Conservation (phyloP, 1,140 invertebrate species). For the Platyura marginata region DNA sequence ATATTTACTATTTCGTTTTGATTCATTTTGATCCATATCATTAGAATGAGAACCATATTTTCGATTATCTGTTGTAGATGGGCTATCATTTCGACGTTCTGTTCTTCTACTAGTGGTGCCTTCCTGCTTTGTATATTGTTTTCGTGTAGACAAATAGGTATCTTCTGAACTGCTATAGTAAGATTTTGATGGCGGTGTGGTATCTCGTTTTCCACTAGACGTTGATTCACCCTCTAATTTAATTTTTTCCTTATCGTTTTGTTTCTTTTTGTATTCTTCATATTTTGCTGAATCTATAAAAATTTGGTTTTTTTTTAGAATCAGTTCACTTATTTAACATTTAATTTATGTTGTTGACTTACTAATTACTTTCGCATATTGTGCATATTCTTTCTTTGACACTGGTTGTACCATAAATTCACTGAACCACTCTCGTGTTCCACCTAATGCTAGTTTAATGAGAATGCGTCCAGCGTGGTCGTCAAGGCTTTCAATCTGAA, state of each 20-base stretch:
- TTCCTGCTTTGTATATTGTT: conserved; percentile 11
- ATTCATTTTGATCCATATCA: too few species aligned
- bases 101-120: neutral
- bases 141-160: neutral
- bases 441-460: conserved; percentile 55
- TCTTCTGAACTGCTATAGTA: conserved; percentile 1
- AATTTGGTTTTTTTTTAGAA: conserved; percentile 7
- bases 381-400: conserved; percentile 54
- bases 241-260: conserved; percentile 9
- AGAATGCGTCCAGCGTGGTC: conserved; percentile 65
- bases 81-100: neutral
- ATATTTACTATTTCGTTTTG: neutral
- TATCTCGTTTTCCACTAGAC: conserved; percentile 5
- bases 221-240: conserved; percentile 4
- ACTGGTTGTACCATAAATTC: conserved; percentile 62
- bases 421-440: conserved; percentile 47
- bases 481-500: conserved; percentile 63
- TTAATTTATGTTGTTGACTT: conserved; percentile 7
- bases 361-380: conserved; percentile 67
- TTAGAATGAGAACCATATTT: neutral
- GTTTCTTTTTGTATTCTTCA: conserved; percentile 40
- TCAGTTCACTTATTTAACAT: conserved; percentile 6
- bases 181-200: conserved; percentile 1
- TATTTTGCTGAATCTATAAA: conserved; percentile 44
- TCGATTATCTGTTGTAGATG: conserved; percentile 7